phyloP scores from a whole-genome alignment of 1,140 invertebrate genomes.

The Eueides isabella region DNA sequence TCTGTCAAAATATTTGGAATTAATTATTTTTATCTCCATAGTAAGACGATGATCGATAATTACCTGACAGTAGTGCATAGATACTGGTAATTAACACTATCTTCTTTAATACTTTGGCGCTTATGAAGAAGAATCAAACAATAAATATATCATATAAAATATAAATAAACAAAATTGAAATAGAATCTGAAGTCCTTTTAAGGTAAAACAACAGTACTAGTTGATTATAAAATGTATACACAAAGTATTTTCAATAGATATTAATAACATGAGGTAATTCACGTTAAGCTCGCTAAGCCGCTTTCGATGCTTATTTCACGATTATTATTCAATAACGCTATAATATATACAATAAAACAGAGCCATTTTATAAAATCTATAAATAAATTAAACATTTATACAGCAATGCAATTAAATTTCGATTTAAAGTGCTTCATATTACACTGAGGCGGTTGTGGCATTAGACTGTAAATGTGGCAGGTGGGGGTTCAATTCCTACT shows the following conservation, averaged over 20 bases:
- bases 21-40: too few species aligned
- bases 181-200: background rate
- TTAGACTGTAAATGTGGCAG: background rate
- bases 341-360: background rate
- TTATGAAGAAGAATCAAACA: too few species aligned
- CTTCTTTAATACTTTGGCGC: too few species aligned
- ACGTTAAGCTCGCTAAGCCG: background rate
- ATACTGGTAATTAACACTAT: too few species aligned
- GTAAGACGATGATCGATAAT: too few species aligned
- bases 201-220: background rate
- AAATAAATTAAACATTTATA: background rate
- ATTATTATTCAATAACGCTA: background rate
- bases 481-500: background rate
- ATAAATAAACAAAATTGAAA: background rate
- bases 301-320: background rate
- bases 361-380: background rate
- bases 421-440: background rate
- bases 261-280: conserved; percentile 2
- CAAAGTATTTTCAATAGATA: background rate
- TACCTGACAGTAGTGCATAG: too few species aligned
- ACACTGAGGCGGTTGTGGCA: background rate
- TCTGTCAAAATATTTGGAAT: too few species aligned
- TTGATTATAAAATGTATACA: background rate
- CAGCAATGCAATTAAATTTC: background rate
- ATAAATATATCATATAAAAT: too few species aligned